These are phyloP conservation scores for Noctua comes DNA, from an alignment of 2,888 invertebrate species.

Conservation along the genomic window DNA sequence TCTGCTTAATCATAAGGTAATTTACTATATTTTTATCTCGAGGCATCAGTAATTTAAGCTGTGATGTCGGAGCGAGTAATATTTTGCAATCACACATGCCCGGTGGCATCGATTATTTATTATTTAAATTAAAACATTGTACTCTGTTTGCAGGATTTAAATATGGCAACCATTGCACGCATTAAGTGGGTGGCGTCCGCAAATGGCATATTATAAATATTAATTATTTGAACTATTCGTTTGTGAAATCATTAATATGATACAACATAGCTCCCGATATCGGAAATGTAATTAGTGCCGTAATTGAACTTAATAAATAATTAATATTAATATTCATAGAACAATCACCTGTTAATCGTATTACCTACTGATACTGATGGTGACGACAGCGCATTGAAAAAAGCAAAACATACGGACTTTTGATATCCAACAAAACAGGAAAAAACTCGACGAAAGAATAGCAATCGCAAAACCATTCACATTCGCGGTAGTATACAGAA, in stretches of 20 bases:
- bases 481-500: slow-evolving; percentile 20
- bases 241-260: slow-evolving; percentile 40
- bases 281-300: slow-evolving; percentile 26
- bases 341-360: slow-evolving; percentile 2
- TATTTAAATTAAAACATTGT: slow-evolving; percentile 69
- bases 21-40: slow-evolving; percentile 61
- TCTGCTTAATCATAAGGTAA: slow-evolving; percentile 58
- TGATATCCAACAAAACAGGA: not conserved
- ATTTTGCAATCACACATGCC: slow-evolving; percentile 69
- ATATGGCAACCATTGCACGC: slow-evolving; percentile 47
- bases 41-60: slow-evolving; percentile 56
- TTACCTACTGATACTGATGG: not conserved
- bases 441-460: not conserved
- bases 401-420: not conserved
- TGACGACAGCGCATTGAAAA: not conserved
- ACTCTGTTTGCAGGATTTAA: slow-evolving; percentile 58
- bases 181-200: slow-evolving; percentile 49
- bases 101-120: slow-evolving; percentile 64
- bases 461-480: slow-evolving; percentile 11
- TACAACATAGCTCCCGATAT: slow-evolving; percentile 17
- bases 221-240: slow-evolving; percentile 44
- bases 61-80: slow-evolving; percentile 52
- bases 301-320: slow-evolving; percentile 28
- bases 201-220: slow-evolving; percentile 48
- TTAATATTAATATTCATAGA: slow-evolving; percentile 4